A percentile compares a stretch with the other conserved stretches of the same genome.
Evolutionary conservation across 2,888 invertebrate species (phyloP).

Genomic region (Bedellia somnulentella): DNA sequence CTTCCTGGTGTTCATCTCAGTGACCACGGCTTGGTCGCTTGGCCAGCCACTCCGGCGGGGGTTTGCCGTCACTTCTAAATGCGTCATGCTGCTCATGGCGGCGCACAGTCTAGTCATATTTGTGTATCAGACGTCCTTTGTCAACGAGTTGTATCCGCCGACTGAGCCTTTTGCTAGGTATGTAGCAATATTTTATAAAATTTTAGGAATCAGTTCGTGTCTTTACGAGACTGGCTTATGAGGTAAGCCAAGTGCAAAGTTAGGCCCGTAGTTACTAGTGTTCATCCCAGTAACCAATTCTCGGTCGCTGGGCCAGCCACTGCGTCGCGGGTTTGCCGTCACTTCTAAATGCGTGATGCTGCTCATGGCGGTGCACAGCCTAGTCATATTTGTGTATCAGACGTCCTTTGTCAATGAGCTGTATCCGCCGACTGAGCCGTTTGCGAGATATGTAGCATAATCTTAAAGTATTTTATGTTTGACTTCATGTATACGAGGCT

Average conservation of each 20-base stretch:
- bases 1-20: conserved; percentile 80
- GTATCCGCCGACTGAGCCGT: conserved; percentile 67
- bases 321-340: conserved; percentile 77
- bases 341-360: conserved; percentile 70
- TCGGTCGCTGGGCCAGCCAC: conserved; percentile 80
- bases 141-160: conserved; percentile 70
- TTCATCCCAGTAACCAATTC: conserved; percentile 85
- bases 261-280: conserved; percentile 82
- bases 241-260: conserved; percentile 82
- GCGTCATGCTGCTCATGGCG: conserved; percentile 74
- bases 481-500: too few species aligned
- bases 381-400: conserved; percentile 79
- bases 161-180: conserved; percentile 77
- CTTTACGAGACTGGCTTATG: too few species aligned
- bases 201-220: too few species aligned
- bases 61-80: conserved; percentile 74
- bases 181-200: too few species aligned
- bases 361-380: conserved; percentile 76
- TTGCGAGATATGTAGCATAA: conserved; percentile 65
- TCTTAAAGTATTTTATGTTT: too few species aligned
- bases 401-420: conserved; percentile 77
- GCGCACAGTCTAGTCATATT: conserved; percentile 73
- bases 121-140: conserved; percentile 83
- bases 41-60: conserved; percentile 73
- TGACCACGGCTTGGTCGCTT: conserved; percentile 87